These are phyloP conservation scores for Hiodon tergisus DNA, from an alignment of 2,113 vertebrate species.

Conservation along the genomic window DNA sequence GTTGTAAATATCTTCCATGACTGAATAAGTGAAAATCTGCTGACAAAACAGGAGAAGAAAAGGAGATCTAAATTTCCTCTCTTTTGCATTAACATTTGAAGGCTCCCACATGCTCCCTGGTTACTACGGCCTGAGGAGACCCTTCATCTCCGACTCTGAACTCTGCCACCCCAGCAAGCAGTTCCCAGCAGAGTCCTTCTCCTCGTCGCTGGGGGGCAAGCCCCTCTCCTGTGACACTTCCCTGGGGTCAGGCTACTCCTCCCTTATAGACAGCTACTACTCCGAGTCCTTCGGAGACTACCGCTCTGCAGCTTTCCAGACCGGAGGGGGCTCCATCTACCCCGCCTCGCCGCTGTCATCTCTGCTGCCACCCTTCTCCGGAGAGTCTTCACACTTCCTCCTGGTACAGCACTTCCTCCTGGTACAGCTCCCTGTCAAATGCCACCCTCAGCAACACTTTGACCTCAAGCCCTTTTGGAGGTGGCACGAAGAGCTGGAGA, in stretches of 20 bases:
- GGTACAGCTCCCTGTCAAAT: not conserved
- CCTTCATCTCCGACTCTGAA: constrained; percentile 77
- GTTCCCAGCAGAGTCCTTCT: constrained; percentile 64
- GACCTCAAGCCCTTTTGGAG: too few species aligned
- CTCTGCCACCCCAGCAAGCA: constrained; percentile 70
- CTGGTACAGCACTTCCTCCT: constrained; percentile 56
- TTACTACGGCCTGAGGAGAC: constrained; percentile 74
- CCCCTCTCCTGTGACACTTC: constrained; percentile 71
- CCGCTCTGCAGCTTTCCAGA: constrained; percentile 50
- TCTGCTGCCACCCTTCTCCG: constrained; percentile 61
- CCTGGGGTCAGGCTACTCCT: constrained; percentile 58
- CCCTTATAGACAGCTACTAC: constrained; percentile 77
- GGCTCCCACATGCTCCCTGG: constrained; percentile 69
- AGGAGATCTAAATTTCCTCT: not conserved
- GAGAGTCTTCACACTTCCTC: constrained; percentile 59
- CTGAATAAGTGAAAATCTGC: too few species aligned
- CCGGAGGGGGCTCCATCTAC: constrained; percentile 52
- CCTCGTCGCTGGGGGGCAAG: constrained; percentile 62
- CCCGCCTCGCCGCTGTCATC: constrained; percentile 58
- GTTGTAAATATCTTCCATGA: not conserved
- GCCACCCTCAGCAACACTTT: too few species aligned
- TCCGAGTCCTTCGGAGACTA: constrained; percentile 73
- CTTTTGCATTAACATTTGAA: constrained; percentile 34
- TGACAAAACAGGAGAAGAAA: not conserved
- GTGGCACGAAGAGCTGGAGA: constrained; percentile 32